Percentiles rank a stretch among this genome's conserved stretches.
Evolutionary conservation across 2,797 vertebrate species (phyloP).

Genomic region (Pitangus sulphuratus): DNA sequence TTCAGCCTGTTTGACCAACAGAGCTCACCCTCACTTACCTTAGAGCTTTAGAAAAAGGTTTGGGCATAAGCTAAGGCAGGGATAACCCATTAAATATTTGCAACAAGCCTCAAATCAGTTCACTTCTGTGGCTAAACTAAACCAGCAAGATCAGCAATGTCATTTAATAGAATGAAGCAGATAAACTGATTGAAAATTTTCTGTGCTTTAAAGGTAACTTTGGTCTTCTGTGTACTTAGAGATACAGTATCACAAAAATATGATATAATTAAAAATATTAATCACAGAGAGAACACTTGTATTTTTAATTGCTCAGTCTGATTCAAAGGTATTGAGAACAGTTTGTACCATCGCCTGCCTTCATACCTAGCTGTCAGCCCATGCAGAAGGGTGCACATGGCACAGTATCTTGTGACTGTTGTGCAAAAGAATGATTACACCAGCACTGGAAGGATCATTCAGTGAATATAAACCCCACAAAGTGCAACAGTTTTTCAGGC

Average conservation of each 20-base stretch:
- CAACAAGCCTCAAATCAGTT: neutral
- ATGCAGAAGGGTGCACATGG: rapidly evolving
- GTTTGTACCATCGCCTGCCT: neutral
- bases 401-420: neutral
- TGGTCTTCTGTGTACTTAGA: neutral
- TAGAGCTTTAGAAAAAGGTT: neutral
- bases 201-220: neutral
- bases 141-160: neutral
- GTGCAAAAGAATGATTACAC: neutral
- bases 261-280: neutral
- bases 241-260: neutral
- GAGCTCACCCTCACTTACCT: neutral
- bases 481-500: neutral
- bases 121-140: neutral
- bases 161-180: neutral
- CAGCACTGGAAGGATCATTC: neutral
- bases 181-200: neutral
- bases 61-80: neutral
- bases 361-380: neutral
- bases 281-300: neutral
- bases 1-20: neutral
- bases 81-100: neutral
- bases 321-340: neutral
- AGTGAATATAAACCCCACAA: neutral
- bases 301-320: neutral